These are phyloP conservation scores for Arrhamphus sclerolepis DNA, from an alignment of 2,797 vertebrate genomes.

Conservation along the genomic window DNA sequence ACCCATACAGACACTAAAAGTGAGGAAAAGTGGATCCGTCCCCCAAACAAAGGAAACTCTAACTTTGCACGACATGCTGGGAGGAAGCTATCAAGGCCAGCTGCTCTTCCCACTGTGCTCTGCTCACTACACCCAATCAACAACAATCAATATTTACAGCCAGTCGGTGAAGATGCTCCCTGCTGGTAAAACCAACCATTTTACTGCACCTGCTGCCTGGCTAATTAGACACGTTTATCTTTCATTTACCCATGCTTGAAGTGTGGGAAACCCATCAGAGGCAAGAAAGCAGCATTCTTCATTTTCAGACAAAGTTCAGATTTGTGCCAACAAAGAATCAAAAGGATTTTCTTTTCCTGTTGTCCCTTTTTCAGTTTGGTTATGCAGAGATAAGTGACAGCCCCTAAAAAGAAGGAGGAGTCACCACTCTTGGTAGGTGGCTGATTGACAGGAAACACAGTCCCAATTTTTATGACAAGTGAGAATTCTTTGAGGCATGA, in stretches of 20 bases:
- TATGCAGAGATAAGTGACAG: constrained; percentile 8
- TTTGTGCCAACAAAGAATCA: constrained; percentile 30
- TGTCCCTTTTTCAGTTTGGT: constrained; percentile 7
- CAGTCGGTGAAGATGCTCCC: constrained; percentile 65
- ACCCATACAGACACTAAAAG: constrained; percentile 13
- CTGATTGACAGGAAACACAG: neutral
- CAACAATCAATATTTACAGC: constrained; percentile 77
- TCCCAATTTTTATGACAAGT: neutral
- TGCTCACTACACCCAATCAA: constrained; percentile 54
- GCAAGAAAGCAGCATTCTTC: constrained; percentile 33
- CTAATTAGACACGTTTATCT: constrained; percentile 81
- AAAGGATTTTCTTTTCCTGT: neutral
- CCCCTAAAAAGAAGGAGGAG: too few species aligned
- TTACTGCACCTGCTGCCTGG: constrained; percentile 71
- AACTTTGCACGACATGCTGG: constrained; percentile 32
- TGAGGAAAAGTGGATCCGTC: neutral
- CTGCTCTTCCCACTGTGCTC: constrained; percentile 43
- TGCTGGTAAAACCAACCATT: constrained; percentile 71
- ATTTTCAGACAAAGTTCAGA: constrained; percentile 32
- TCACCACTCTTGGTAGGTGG: too few species aligned
- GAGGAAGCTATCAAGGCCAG: constrained; percentile 59
- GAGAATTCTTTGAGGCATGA: too few species aligned
- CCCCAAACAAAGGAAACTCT: constrained; percentile 23
- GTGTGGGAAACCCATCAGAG: constrained; percentile 63
- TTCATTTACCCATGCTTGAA: constrained; percentile 75